Conservation (phyloP, 2,113 vertebrate genomes). For the Sinocyclocheilus maitianheensis region DNA sequence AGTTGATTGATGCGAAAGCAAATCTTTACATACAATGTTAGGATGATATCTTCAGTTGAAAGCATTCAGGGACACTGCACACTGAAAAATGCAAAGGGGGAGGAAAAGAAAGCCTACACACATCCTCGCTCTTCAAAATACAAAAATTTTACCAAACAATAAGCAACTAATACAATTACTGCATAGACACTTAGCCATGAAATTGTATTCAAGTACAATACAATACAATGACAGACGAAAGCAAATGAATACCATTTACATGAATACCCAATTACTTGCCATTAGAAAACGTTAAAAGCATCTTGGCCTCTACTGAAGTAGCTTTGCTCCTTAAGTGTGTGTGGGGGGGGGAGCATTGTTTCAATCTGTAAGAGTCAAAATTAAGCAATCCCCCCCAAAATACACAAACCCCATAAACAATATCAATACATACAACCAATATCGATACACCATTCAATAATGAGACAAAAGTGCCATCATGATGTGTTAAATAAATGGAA, state of each 20-base stretch:
- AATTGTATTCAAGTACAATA: conserved; percentile 45
- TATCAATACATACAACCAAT: conserved; percentile 62
- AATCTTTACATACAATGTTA: conserved; percentile 77
- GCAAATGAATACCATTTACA: conserved; percentile 37
- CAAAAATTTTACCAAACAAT: conserved; percentile 47
- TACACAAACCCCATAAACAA: conserved; percentile 55
- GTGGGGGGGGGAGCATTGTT: conserved; percentile 48
- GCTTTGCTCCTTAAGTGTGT: conserved; percentile 64
- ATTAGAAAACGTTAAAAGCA: conserved; percentile 67
- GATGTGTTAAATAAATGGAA: conserved; percentile 25
- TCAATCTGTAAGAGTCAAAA: conserved; percentile 80
- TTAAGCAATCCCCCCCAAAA: conserved; percentile 65
- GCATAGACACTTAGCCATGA: conserved; percentile 53
- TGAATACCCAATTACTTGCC: conserved; percentile 55
- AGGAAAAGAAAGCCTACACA: conserved; percentile 67
- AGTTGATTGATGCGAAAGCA: conserved; percentile 69
- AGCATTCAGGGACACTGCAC: conserved; percentile 76
- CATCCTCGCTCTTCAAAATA: conserved; percentile 61
- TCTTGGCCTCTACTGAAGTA: conserved; percentile 64
- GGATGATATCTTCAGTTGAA: conserved; percentile 72
- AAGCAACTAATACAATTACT: conserved; percentile 12
- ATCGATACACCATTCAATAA: conserved; percentile 49
- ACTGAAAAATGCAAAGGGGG: conserved; percentile 77
- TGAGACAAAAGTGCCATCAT: conserved; percentile 33
- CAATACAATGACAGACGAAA: conserved; percentile 48